Evolutionary conservation across 2,113 vertebrate genomes (phyloP).

Genomic region (Benitochromis conjunctus): DNA sequence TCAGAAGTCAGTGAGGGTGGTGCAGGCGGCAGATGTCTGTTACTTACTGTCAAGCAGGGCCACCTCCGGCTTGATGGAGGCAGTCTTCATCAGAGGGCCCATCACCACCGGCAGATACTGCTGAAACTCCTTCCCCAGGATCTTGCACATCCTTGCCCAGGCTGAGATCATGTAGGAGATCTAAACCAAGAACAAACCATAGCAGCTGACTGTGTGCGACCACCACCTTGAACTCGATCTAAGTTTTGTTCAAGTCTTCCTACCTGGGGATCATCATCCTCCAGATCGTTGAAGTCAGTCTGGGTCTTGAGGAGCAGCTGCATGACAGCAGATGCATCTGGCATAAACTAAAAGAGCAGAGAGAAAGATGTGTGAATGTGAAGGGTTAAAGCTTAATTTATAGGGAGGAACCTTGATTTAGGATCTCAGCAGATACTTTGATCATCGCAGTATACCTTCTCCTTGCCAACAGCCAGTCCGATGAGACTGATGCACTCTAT

Average conservation of each 20-base stretch:
- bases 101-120: constrained; percentile 98
- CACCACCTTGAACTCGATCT: rapidly evolving
- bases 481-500: constrained; percentile 99
- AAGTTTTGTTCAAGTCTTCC: rapidly evolving
- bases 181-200: constrained; percentile 51
- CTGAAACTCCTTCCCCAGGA: constrained; percentile 97
- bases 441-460: constrained; percentile 76
- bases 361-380: background rate
- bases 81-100: constrained; percentile 99
- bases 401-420: background rate
- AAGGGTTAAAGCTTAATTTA: background rate
- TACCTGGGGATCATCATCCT: constrained; percentile 98
- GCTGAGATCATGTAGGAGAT: constrained; percentile 99
- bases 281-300: constrained; percentile 94
- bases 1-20: background rate
- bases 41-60: constrained; percentile 94
- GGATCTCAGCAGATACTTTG: rapidly evolving
- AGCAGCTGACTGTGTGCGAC: rapidly evolving
- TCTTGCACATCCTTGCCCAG: constrained; percentile 99
- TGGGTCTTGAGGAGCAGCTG: constrained; percentile 95
- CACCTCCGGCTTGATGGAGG: constrained; percentile 98
- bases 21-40: rapidly evolving
- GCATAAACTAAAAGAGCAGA: constrained; percentile 84
- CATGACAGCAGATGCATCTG: constrained; percentile 98
- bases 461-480: constrained; percentile 95